A percentile compares a stretch with the other conserved stretches of the same genome.
These are phyloP conservation scores for Dasypus novemcinctus DNA, from an alignment of 2,113 vertebrate species.

Conservation along the genomic window DNA sequence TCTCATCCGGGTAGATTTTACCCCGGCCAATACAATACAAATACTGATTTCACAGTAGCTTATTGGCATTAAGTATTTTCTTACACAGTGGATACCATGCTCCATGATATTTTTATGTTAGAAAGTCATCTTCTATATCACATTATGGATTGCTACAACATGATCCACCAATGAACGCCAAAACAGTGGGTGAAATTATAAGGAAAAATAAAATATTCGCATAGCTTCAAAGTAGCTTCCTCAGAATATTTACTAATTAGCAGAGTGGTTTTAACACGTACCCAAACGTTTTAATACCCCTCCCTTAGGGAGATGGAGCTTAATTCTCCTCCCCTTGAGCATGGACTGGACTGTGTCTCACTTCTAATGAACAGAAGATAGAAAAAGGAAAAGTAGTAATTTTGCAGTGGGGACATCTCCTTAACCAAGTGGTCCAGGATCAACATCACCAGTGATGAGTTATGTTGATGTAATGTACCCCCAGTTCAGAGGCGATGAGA, in stretches of 20 bases:
- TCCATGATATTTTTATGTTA: neutral
- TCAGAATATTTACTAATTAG: neutral
- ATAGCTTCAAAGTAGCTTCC: slow-evolving; percentile 1
- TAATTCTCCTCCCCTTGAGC: neutral
- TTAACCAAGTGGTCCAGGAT: neutral
- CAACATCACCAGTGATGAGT: neutral
- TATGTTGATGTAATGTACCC: neutral
- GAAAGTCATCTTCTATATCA: neutral
- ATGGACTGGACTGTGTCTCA: neutral
- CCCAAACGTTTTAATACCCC: neutral
- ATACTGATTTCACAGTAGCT: slow-evolving; percentile 32
- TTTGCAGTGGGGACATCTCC: neutral
- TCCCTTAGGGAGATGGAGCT: neutral
- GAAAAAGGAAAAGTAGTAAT: neutral
- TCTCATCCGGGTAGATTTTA: neutral
- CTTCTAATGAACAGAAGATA: neutral
- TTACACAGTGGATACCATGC: neutral
- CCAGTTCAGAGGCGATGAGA: neutral
- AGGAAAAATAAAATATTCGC: slow-evolving; percentile 14
- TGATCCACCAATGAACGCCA: neutral
- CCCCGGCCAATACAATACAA: slow-evolving; percentile 3
- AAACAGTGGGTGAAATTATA: neutral
- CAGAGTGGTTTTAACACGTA: neutral
- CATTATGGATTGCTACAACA: neutral
- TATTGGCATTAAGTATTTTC: neutral